Percentiles rank a stretch among this genome's conserved stretches.
phyloP scores from a whole-genome alignment of 1,140 invertebrate species.

The Drosophila subpulchrella region DNA sequence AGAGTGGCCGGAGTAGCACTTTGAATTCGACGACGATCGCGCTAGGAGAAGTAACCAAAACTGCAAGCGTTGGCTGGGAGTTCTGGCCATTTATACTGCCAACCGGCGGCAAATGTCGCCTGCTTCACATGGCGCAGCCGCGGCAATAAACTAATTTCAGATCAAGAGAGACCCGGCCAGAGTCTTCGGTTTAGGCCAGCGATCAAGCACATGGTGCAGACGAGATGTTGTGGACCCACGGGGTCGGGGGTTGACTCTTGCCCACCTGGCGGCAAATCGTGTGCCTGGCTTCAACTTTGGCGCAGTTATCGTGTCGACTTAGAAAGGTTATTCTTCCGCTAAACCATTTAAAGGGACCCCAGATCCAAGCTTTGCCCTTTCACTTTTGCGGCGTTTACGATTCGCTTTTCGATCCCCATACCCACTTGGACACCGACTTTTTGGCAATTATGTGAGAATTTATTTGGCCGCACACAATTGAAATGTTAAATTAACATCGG shows the following conservation, averaged over 20 bases:
- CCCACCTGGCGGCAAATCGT: conserved; percentile 73
- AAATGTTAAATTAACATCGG: conserved; percentile 78
- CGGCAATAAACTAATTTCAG: conserved; percentile 80
- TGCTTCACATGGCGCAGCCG: conserved; percentile 73
- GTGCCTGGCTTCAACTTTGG: conserved; percentile 59
- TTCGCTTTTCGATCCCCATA: conserved; percentile 16
- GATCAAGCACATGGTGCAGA: conserved; percentile 71
- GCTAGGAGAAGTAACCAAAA: conserved; percentile 69
- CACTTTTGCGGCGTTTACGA: conserved; percentile 57
- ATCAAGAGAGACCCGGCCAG: conserved; percentile 50
- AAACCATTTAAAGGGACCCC: conserved; percentile 76
- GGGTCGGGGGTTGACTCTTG: conserved; percentile 31
- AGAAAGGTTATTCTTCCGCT: conserved; percentile 83
- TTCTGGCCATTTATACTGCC: conserved; percentile 80
- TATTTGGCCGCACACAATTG: conserved; percentile 68
- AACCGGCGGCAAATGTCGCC: conserved; percentile 77
- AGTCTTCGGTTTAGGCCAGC: conserved; percentile 20
- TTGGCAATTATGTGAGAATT: conserved; percentile 69
- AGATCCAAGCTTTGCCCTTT: conserved; percentile 62
- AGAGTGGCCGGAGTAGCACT: conserved; percentile 23
- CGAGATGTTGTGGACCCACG: conserved; percentile 7
- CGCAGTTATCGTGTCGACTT: conserved; percentile 58
- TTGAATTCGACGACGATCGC: conserved; percentile 52
- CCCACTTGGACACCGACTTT: conserved; percentile 37
- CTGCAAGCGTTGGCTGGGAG: conserved; percentile 57